Conservation (phyloP, 1,140 invertebrate genomes). For the Gonioctena quinquepunctata region DNA sequence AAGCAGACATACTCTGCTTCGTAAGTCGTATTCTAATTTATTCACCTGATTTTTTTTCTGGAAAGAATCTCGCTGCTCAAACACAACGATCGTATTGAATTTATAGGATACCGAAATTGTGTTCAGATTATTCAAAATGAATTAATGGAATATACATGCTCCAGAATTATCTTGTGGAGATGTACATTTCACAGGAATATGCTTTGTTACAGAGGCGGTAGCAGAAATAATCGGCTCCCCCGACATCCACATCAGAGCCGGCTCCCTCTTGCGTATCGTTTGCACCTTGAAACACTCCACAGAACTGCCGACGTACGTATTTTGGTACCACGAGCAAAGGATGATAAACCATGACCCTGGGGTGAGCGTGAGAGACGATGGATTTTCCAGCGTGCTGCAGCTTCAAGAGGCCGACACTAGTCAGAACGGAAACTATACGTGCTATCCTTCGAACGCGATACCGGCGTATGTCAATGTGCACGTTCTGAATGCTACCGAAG, state of each 20-base stretch:
- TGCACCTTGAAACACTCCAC: slow-evolving; percentile 72
- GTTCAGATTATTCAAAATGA: too few species aligned
- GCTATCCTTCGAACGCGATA: slow-evolving; percentile 69
- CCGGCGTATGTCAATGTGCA: slow-evolving; percentile 70
- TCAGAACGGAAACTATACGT: slow-evolving; percentile 70
- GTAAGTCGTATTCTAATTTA: too few species aligned
- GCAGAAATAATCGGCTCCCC: slow-evolving; percentile 75
- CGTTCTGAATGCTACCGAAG: slow-evolving; percentile 59
- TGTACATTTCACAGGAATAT: too few species aligned
- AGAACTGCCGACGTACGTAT: slow-evolving; percentile 74
- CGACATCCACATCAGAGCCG: slow-evolving; percentile 75
- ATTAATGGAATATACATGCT: too few species aligned
- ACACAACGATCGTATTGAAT: too few species aligned
- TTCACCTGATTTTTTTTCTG: too few species aligned
- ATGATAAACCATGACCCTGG: slow-evolving; percentile 74
- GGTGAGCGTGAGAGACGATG: slow-evolving; percentile 55
- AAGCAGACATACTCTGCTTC: too few species aligned
- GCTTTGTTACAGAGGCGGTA: slow-evolving; percentile 67
- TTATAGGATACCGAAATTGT: too few species aligned
- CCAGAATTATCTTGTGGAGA: too few species aligned
- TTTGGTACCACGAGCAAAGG: slow-evolving; percentile 75
- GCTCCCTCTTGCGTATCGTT: slow-evolving; percentile 70
- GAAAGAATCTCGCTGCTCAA: too few species aligned
- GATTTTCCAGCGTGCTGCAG: slow-evolving; percentile 59
- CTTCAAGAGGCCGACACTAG: slow-evolving; percentile 60